Conservation (phyloP, 2,113 vertebrate genomes). For the Gorsachius goisagi region DNA sequence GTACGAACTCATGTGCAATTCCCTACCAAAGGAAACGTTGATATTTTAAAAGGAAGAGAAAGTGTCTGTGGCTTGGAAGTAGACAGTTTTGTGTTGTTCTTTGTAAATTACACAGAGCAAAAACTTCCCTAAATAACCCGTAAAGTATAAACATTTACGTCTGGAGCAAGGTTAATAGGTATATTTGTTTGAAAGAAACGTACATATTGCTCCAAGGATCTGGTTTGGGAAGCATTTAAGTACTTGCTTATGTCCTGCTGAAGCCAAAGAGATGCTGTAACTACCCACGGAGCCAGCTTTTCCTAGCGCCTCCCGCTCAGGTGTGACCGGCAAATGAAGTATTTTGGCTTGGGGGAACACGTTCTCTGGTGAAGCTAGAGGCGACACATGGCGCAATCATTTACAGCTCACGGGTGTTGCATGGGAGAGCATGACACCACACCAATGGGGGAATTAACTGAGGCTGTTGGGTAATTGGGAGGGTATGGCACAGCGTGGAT, state of each 20-base stretch:
- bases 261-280: background rate
- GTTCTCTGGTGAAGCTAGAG: background rate
- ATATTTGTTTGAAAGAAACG: background rate
- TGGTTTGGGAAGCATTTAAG: background rate
- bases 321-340: slow-evolving; percentile 52
- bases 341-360: slow-evolving; percentile 3
- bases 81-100: background rate
- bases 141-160: slow-evolving; percentile 41
- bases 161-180: slow-evolving; percentile 30
- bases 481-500: background rate
- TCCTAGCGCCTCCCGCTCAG: slow-evolving; percentile 10
- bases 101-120: slow-evolving; percentile 38
- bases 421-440: background rate
- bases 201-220: background rate
- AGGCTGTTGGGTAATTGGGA: slow-evolving; percentile 32
- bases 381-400: slow-evolving; percentile 1
- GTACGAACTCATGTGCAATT: background rate
- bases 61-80: background rate
- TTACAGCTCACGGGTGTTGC: background rate
- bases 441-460: background rate
- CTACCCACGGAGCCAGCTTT: slow-evolving; percentile 1
- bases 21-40: background rate
- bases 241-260: background rate
- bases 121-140: slow-evolving; percentile 40
- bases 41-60: background rate